phyloP scores from a whole-genome alignment of 2,113 vertebrate genomes.

The Noctilio leporinus region DNA sequence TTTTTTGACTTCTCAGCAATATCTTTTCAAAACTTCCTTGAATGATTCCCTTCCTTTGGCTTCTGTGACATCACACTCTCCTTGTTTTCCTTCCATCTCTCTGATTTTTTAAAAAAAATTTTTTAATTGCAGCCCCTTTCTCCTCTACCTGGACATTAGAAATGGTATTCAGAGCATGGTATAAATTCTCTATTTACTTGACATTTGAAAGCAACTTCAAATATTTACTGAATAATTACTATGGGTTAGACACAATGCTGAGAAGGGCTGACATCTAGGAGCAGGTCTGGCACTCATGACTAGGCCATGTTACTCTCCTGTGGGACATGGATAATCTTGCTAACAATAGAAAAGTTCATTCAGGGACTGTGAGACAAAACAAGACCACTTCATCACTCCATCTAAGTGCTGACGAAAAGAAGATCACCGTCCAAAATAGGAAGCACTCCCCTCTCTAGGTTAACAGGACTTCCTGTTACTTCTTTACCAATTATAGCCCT shows the following conservation, averaged over 20 bases:
- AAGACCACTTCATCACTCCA: neutral
- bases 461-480: neutral
- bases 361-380: neutral
- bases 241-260: neutral
- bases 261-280: neutral
- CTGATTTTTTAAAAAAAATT: neutral
- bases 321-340: neutral
- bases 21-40: neutral
- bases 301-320: neutral
- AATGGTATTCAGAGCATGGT: neutral
- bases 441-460: neutral
- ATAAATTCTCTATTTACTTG: neutral
- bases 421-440: neutral
- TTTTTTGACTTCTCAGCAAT: neutral
- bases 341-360: neutral
- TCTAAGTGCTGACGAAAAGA: neutral
- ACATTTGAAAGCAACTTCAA: neutral
- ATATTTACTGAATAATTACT: neutral
- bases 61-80: neutral
- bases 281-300: neutral
- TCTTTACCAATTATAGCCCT: neutral
- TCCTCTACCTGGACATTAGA: neutral
- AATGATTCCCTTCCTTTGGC: neutral
- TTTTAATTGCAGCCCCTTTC: neutral
- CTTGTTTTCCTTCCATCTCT: neutral